Evolutionary conservation across 2,113 vertebrate genomes (phyloP).

Genomic region (Melanotaenia duboulayi): DNA sequence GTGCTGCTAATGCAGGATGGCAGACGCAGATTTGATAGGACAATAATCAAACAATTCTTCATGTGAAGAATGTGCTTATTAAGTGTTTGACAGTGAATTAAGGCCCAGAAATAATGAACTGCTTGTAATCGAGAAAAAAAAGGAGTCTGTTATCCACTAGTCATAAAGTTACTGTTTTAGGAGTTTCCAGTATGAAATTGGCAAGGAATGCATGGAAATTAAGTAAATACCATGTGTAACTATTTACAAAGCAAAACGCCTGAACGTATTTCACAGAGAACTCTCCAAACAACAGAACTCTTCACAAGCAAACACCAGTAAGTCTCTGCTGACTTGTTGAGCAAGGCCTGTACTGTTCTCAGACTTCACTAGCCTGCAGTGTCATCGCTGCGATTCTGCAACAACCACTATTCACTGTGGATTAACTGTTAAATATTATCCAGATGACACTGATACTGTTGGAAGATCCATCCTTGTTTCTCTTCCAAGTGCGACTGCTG

Average conservation of each 20-base stretch:
- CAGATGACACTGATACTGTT: slow-evolving; percentile 9
- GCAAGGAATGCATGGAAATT: slow-evolving; percentile 46
- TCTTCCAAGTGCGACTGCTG: slow-evolving; percentile 3
- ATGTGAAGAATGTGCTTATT: background rate
- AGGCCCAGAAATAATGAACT: background rate
- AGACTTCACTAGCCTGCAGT: slow-evolving; percentile 37
- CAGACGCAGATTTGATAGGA: background rate
- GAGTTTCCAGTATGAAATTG: slow-evolving; percentile 23
- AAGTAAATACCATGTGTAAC: slow-evolving; percentile 21
- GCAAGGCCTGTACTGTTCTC: slow-evolving; percentile 13
- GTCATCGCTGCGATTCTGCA: slow-evolving; percentile 15
- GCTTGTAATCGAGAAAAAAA: slow-evolving; percentile 6
- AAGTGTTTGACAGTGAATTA: background rate
- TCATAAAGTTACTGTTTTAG: background rate
- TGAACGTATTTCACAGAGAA: background rate
- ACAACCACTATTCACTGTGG: slow-evolving; percentile 20
- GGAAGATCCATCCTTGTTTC: background rate
- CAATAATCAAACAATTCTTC: background rate
- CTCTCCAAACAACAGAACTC: background rate
- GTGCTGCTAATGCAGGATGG: background rate
- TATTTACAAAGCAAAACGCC: slow-evolving; percentile 25
- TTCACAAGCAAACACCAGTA: slow-evolving; percentile 22
- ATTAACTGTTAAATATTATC: slow-evolving; percentile 53
- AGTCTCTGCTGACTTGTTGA: background rate
- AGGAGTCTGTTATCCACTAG: background rate